A percentile compares a stretch with the other conserved stretches of the same genome.
phyloP scores from a whole-genome alignment of 2,888 invertebrate species.

The Pterobdella sp. region DNA sequence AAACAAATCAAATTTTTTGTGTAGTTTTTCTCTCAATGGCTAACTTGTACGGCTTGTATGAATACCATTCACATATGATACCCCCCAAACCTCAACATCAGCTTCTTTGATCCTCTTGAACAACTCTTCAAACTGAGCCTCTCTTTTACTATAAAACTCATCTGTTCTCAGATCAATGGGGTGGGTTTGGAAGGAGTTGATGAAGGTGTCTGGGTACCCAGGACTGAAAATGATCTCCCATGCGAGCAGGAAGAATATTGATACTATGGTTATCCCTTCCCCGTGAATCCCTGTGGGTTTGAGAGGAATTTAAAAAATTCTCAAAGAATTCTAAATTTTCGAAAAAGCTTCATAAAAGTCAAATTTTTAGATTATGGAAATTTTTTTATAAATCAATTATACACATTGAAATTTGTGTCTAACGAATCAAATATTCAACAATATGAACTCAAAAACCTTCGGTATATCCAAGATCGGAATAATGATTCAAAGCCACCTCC shows the following conservation, averaged over 20 bases:
- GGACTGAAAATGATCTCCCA: slow-evolving; percentile 68
- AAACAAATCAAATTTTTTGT: no score
- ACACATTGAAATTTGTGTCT: no score
- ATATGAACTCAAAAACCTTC: slow-evolving; percentile 51
- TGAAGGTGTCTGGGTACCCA: slow-evolving; percentile 61
- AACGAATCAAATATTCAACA: not conserved
- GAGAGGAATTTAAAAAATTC: no score
- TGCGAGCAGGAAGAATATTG: slow-evolving; percentile 63
- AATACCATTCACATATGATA: no score
- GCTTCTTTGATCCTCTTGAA: not conserved
- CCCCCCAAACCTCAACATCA: not conserved
- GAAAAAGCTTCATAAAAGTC: not conserved
- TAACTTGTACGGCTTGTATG: no score
- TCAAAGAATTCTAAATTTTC: not conserved
- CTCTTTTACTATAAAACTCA: slow-evolving; percentile 63
- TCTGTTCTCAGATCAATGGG: slow-evolving; percentile 66
- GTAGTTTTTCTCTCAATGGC: no score
- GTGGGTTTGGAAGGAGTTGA: slow-evolving; percentile 60
- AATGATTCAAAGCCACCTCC: slow-evolving; percentile 56
- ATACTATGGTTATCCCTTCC: slow-evolving; percentile 62
- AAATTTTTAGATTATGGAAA: no score
- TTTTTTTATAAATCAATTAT: no score
- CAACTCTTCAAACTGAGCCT: slow-evolving; percentile 40
- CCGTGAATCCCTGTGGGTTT: slow-evolving; percentile 61
- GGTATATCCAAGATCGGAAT: slow-evolving; percentile 53